Evolutionary conservation across 2,113 vertebrate genomes (phyloP).

Genomic region (Porphyrio hochstetteri): DNA sequence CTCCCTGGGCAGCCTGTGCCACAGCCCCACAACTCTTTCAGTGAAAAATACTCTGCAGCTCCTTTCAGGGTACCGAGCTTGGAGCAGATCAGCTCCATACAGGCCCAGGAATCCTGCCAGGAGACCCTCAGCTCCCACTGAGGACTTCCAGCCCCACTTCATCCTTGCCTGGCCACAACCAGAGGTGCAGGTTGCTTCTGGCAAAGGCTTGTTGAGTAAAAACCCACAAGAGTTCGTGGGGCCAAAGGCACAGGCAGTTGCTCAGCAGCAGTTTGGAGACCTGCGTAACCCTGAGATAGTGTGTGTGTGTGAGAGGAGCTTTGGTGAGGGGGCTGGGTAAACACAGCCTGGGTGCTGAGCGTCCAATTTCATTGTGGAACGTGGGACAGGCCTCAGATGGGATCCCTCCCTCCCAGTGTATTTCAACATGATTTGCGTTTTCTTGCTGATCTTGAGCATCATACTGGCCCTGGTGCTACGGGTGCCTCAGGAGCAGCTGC

Average conservation of each 20-base stretch:
- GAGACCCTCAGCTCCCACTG: not conserved
- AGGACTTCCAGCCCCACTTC: not conserved
- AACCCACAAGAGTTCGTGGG: not conserved
- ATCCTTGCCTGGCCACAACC: no score
- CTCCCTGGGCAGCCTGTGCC: no score
- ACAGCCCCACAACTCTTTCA: no score
- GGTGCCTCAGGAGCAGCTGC: accelerated
- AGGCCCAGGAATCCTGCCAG: not conserved
- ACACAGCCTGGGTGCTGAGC: not conserved
- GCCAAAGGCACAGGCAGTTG: not conserved
- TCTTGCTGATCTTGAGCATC: not conserved
- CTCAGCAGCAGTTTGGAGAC: not conserved
- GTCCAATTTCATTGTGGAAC: not conserved
- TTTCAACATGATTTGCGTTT: not conserved
- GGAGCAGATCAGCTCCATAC: accelerated
- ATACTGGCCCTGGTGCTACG: accelerated
- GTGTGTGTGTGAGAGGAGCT: not conserved
- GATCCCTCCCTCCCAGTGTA: not conserved
- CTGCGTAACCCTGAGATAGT: accelerated
- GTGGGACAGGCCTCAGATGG: not conserved
- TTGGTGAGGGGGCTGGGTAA: accelerated
- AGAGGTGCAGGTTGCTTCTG: not conserved
- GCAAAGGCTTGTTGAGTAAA: not conserved
- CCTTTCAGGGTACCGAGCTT: not conserved
- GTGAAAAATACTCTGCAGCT: not conserved